These are phyloP conservation scores for Sphaerophoria rueppellii DNA, from an alignment of 2,888 invertebrate genomes.

Conservation along the genomic window DNA sequence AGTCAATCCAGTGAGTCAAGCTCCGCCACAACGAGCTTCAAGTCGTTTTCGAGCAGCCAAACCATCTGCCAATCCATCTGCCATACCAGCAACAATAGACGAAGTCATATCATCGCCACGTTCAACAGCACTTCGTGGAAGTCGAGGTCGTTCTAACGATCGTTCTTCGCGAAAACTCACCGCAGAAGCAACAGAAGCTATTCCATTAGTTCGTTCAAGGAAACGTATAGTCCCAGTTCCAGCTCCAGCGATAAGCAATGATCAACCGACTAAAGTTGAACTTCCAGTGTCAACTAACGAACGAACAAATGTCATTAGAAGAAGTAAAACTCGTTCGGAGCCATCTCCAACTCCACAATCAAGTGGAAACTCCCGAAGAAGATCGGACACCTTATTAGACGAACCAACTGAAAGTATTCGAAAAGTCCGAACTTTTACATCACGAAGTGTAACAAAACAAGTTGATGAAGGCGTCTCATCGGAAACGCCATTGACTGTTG, in stretches of 20 bases:
- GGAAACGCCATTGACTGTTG: slow-evolving; percentile 52
- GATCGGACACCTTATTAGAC: slow-evolving; percentile 33
- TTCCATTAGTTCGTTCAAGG: slow-evolving; percentile 47
- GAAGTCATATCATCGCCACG: slow-evolving; percentile 15
- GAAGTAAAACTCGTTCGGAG: slow-evolving; percentile 32
- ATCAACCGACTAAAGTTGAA: slow-evolving; percentile 73
- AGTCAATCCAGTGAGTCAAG: slow-evolving; percentile 22
- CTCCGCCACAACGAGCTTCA: slow-evolving; percentile 56
- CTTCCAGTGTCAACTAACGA: slow-evolving; percentile 64
- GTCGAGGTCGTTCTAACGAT: slow-evolving; percentile 41
- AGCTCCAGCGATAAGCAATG: neutral
- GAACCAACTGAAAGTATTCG: slow-evolving; percentile 61
- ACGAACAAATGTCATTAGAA: slow-evolving; percentile 48
- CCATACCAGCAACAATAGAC: slow-evolving; percentile 41
- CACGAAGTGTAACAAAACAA: slow-evolving; percentile 39
- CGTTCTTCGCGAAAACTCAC: slow-evolving; percentile 42
- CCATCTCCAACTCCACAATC: neutral
- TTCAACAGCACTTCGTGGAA: slow-evolving; percentile 20
- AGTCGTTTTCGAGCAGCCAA: slow-evolving; percentile 52
- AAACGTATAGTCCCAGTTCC: slow-evolving; percentile 44
- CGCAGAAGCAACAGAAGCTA: slow-evolving; percentile 50
- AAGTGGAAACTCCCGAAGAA: slow-evolving; percentile 23
- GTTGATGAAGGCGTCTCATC: slow-evolving; percentile 44
- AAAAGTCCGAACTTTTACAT: slow-evolving; percentile 45
- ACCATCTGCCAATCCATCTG: slow-evolving; percentile 34